Conservation (phyloP, 2,888 invertebrate species). For the Bellardia bayeri region DNA sequence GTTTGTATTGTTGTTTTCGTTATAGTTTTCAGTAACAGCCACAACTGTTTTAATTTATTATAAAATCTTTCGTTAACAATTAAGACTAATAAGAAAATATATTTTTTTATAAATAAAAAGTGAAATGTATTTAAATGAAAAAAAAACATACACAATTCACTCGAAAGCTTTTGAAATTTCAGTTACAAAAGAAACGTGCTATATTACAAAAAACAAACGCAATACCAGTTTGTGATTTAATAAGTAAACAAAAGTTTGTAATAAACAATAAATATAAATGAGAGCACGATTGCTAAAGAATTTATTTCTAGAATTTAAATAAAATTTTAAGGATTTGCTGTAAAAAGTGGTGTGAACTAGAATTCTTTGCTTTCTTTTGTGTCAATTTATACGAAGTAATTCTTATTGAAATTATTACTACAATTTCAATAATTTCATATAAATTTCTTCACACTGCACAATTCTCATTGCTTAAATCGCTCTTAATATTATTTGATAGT, state of each 20-base stretch:
- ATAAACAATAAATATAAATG: constrained; percentile 4
- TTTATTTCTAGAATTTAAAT: not conserved
- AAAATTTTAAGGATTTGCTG: no score
- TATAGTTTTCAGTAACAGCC: constrained; percentile 2
- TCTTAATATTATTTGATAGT: no score
- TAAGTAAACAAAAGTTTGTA: constrained; percentile 34
- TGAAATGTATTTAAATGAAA: not conserved
- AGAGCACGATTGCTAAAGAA: not conserved
- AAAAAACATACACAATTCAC: not conserved
- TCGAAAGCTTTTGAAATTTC: not conserved
- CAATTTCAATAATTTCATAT: no score
- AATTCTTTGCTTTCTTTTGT: no score
- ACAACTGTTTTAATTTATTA: not conserved
- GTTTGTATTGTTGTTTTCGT: not conserved
- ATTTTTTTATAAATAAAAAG: not conserved
- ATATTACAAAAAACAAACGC: not conserved
- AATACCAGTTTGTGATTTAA: constrained; percentile 26
- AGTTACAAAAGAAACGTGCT: constrained; percentile 27
- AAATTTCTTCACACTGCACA: no score
- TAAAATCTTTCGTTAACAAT: not conserved
- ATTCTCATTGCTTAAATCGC: no score
- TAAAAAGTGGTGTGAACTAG: no score
- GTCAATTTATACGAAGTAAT: no score
- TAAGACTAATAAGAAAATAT: not conserved
- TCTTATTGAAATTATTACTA: no score